Evolutionary conservation across 2,888 invertebrate species (phyloP).

Genomic region (Idaea biselata): DNA sequence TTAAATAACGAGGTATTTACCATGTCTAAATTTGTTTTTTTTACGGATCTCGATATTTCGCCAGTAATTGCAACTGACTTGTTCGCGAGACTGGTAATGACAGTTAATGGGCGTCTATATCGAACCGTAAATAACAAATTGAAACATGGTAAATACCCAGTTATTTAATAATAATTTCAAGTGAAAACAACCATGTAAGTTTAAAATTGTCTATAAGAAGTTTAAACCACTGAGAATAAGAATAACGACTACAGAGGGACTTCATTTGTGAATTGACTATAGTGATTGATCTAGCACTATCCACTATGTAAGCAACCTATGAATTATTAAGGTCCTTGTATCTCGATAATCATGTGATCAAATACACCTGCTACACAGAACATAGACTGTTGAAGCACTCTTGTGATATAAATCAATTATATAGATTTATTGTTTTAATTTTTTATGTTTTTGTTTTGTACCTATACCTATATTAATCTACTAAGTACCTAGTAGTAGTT

Average conservation of each 20-base stretch:
- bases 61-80: too few relatives aligned
- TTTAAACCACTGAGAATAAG: neutral
- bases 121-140: too few relatives aligned
- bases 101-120: too few relatives aligned
- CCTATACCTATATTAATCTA: slow-evolving; percentile 3
- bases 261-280: neutral
- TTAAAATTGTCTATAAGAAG: too few relatives aligned
- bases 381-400: slow-evolving; percentile 61
- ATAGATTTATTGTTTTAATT: slow-evolving; percentile 27
- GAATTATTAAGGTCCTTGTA: neutral
- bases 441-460: slow-evolving; percentile 12
- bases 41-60: too few relatives aligned
- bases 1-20: too few relatives aligned
- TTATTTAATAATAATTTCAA: too few relatives aligned
- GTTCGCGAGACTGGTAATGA: too few relatives aligned
- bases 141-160: too few relatives aligned
- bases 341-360: slow-evolving; percentile 34
- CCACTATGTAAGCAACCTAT: neutral
- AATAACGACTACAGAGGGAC: neutral
- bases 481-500: too few relatives aligned
- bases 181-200: too few relatives aligned
- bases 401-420: slow-evolving; percentile 65
- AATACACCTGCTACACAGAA: slow-evolving; percentile 52
- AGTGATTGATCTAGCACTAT: neutral
- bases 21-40: too few relatives aligned